Evolutionary conservation across 2,888 invertebrate species (phyloP).

Genomic region (Mesorhabditis spiculigera): DNA sequence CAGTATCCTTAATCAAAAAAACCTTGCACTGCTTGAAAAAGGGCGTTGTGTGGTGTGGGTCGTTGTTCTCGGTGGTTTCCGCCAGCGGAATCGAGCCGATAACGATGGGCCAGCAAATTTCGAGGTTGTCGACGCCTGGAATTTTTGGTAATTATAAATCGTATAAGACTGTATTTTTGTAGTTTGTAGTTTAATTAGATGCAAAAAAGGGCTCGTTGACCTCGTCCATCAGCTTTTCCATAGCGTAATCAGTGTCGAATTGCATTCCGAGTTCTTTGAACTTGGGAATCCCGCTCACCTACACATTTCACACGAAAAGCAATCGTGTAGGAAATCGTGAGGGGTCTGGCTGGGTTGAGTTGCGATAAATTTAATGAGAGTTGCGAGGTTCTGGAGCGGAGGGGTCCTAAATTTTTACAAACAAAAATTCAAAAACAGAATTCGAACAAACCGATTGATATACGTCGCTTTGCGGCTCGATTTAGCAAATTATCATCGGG

Average conservation of each 20-base stretch:
- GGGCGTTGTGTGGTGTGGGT: background rate
- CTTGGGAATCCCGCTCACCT: background rate
- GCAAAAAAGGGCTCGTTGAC: too few species aligned
- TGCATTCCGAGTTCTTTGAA: too few species aligned
- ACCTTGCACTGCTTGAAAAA: constrained; percentile 3
- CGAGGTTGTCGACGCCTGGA: constrained; percentile 46
- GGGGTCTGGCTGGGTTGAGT: background rate
- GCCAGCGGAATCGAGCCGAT: constrained; percentile 39
- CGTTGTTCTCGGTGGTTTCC: constrained; percentile 8
- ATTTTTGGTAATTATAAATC: background rate
- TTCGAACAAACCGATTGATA: background rate
- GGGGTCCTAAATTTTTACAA: background rate
- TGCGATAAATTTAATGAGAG: background rate
- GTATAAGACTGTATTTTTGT: too few species aligned
- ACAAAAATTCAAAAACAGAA: background rate
- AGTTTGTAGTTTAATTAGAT: too few species aligned
- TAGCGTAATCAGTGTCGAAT: too few species aligned
- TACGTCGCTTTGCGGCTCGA: background rate
- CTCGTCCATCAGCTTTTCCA: too few species aligned
- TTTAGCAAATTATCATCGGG: background rate
- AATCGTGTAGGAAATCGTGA: background rate
- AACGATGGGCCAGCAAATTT: constrained; percentile 42
- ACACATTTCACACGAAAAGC: background rate
- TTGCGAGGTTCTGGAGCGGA: background rate
- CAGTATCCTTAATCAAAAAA: too few species aligned